phyloP scores from a whole-genome alignment of 2,888 invertebrate genomes.

The Diabrotica balteata region DNA sequence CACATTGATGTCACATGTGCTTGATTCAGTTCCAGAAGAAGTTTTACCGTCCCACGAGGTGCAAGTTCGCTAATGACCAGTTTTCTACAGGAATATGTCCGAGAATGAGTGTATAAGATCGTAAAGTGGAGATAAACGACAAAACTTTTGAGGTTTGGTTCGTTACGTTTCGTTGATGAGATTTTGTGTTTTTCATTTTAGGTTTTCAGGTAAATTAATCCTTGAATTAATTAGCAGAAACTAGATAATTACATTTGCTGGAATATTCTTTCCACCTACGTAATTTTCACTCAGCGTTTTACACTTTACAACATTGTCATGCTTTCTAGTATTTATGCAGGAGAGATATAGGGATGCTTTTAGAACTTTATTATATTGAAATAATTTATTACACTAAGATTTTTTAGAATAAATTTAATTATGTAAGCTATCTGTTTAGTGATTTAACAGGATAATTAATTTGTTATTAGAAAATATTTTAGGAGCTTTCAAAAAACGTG shows the following conservation, averaged over 20 bases:
- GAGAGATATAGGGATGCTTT: too few species aligned
- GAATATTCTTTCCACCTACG: background rate
- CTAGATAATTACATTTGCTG: too few species aligned
- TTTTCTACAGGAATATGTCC: conserved; percentile 29
- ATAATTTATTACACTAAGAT: too few species aligned
- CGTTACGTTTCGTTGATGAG: conserved; percentile 1
- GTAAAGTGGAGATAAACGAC: conserved; percentile 28
- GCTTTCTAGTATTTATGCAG: too few species aligned
- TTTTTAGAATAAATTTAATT: too few species aligned
- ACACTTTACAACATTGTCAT: too few species aligned
- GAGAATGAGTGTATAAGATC: conserved; percentile 24
- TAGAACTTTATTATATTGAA: too few species aligned
- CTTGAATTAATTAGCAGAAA: conserved; percentile 1
- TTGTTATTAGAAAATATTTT: too few species aligned
- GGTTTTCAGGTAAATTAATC: background rate
- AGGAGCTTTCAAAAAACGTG: too few species aligned
- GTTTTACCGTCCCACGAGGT: conserved; percentile 29
- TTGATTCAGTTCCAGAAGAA: conserved; percentile 19
- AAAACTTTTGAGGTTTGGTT: conserved; percentile 24
- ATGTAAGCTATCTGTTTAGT: too few species aligned
- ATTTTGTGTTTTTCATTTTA: conserved; percentile 3
- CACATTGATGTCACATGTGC: conserved; percentile 24
- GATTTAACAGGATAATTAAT: too few species aligned
- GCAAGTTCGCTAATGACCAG: conserved; percentile 36
- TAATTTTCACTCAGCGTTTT: conserved; percentile 2